Evolutionary conservation across 1,140 invertebrate genomes (phyloP).

Genomic region (Cyclina sinensis): DNA sequence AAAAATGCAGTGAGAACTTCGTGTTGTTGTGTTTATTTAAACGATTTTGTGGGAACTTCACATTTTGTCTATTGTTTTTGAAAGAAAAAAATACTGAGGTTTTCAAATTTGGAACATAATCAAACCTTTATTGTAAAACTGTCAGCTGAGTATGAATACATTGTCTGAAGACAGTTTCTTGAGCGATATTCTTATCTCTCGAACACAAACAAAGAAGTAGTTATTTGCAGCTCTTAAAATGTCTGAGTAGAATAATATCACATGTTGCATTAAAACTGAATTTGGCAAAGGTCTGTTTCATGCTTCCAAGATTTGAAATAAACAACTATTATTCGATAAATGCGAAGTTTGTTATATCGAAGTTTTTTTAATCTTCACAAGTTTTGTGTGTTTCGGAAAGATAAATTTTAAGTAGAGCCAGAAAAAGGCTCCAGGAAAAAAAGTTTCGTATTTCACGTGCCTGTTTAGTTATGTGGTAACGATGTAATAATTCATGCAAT

Average conservation of each 20-base stretch:
- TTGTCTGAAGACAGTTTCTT: no score
- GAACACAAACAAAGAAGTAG: no score
- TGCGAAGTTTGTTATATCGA: background rate
- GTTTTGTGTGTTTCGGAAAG: background rate
- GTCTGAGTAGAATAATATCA: background rate
- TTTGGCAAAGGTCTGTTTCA: background rate
- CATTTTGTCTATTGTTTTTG: no score
- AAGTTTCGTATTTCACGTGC: background rate
- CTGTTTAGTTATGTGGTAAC: background rate
- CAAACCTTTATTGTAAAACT: no score
- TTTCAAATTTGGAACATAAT: no score
- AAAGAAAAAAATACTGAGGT: no score
- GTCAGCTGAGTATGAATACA: no score
- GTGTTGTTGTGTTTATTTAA: no score
- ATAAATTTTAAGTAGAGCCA: background rate
- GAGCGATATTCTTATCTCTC: no score
- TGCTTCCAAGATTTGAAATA: background rate
- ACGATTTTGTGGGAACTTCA: no score
- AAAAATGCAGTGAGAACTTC: no score
- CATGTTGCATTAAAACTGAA: background rate
- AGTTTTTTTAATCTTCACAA: background rate
- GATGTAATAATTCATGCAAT: constrained; percentile 33
- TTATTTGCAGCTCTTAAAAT: no score
- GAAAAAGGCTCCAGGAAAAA: background rate
- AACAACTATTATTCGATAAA: background rate